These are phyloP conservation scores for Hemicrepidius hirtus DNA, from an alignment of 2,888 invertebrate genomes.

Conservation along the genomic window DNA sequence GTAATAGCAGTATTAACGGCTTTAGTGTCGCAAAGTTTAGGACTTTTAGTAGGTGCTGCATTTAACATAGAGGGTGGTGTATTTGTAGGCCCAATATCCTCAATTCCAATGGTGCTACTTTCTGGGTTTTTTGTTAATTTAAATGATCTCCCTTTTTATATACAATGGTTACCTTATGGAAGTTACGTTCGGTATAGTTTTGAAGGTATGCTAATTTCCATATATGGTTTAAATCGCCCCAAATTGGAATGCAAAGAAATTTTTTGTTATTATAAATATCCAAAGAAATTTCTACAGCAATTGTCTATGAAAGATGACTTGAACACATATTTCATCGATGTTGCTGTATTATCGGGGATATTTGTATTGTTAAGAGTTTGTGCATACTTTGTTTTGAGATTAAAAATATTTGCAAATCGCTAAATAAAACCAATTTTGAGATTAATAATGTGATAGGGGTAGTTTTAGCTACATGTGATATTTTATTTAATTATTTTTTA, in stretches of 20 bases:
- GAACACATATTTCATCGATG: conserved; percentile 85
- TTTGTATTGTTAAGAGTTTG: conserved; percentile 86
- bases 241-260: conserved; percentile 87
- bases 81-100: conserved; percentile 89
- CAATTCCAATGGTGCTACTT: conserved; percentile 93
- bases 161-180: conserved; percentile 92
- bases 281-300: conserved; percentile 88
- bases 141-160: conserved; percentile 90
- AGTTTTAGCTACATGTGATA: conserved; percentile 51
- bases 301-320: conserved; percentile 86
- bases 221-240: conserved; percentile 91
- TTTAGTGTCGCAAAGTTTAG: conserved; percentile 93
- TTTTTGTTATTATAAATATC: conserved; percentile 89
- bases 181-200: conserved; percentile 95
- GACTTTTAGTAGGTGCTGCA: conserved; percentile 93
- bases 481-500: conserved; percentile 34
- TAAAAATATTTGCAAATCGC: conserved; percentile 79
- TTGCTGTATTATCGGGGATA: conserved; percentile 85
- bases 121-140: conserved; percentile 97
- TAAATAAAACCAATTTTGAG: conserved; percentile 45
- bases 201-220: conserved; percentile 92
- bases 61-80: conserved; percentile 89
- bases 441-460: conserved; percentile 41
- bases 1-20: conserved; percentile 87
- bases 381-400: conserved; percentile 88